These are phyloP conservation scores for Synchiropus splendidus DNA, from an alignment of 2,113 vertebrate genomes.

Conservation along the genomic window DNA sequence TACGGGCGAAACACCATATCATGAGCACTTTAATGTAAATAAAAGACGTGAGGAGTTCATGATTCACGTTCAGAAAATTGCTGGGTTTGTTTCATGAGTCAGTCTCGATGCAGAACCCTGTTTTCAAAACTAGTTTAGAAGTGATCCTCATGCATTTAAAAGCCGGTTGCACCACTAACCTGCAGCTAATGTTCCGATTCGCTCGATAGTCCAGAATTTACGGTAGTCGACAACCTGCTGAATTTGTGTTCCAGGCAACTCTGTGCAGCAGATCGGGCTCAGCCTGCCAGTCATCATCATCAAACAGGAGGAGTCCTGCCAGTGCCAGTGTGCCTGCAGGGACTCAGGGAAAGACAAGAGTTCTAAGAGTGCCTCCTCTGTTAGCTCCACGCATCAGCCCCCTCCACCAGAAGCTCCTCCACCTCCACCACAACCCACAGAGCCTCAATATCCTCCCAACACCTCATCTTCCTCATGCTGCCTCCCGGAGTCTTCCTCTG, in stretches of 20 bases:
- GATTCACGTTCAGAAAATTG: too few relatives aligned
- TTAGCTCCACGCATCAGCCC: conserved; percentile 34
- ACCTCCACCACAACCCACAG: conserved; percentile 14
- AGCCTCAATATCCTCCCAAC: conserved; percentile 38
- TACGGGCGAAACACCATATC: too few relatives aligned
- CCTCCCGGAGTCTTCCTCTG: conserved; percentile 62
- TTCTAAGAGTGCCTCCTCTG: conserved; percentile 59
- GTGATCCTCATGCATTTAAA: too few relatives aligned
- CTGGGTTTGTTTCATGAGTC: too few relatives aligned
- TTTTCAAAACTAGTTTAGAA: too few relatives aligned
- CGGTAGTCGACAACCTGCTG: too few relatives aligned
- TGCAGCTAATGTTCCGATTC: too few relatives aligned
- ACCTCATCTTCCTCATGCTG: conserved; percentile 33
- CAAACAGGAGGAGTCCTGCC: conserved; percentile 97
- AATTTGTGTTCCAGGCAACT: conserved; percentile 73
- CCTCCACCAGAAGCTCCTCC: conserved; percentile 41
- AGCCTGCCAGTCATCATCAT: conserved; percentile 98
- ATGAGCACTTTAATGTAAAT: too few relatives aligned
- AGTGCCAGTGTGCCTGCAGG: conserved; percentile 95
- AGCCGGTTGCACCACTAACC: too few relatives aligned
- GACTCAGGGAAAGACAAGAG: conserved; percentile 81
- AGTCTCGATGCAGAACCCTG: too few relatives aligned
- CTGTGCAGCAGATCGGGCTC: conserved; percentile 94
- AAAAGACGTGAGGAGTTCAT: too few relatives aligned
- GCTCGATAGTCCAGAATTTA: too few relatives aligned